Conservation (phyloP, 2,888 invertebrate species). For the Ernsta delagoae region DNA sequence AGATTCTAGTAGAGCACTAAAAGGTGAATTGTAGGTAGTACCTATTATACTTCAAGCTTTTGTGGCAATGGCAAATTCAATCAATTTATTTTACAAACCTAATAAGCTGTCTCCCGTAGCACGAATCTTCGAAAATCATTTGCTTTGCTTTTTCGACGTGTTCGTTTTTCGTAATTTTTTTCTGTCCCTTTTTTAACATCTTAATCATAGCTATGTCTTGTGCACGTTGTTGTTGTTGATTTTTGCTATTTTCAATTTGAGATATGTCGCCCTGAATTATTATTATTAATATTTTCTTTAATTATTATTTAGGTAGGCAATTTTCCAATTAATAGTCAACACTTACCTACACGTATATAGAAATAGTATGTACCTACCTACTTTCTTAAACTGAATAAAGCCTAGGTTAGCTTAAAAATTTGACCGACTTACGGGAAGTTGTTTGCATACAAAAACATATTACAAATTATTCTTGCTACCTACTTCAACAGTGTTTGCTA, state of each 20-base stretch:
- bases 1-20: slow-evolving; percentile 61
- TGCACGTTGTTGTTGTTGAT: slow-evolving; percentile 45
- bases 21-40: too few species aligned
- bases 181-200: slow-evolving; percentile 42
- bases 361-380: too few species aligned
- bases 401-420: too few species aligned
- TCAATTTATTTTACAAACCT: slow-evolving; percentile 48
- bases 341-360: too few species aligned
- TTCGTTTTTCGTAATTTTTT: slow-evolving; percentile 41
- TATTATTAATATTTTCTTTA: too few species aligned
- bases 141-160: slow-evolving; percentile 55
- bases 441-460: too few species aligned
- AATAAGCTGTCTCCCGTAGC: slow-evolving; percentile 58
- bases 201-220: slow-evolving; percentile 49
- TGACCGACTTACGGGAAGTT: too few species aligned
- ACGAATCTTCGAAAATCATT: slow-evolving; percentile 59
- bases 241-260: slow-evolving; percentile 47
- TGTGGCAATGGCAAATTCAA: background rate
- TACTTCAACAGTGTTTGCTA: background rate
- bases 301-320: too few species aligned
- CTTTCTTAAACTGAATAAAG: too few species aligned
- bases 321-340: too few species aligned
- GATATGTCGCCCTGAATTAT: slow-evolving; percentile 50
- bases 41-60: background rate
- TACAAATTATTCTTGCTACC: background rate